Evolutionary conservation across 1,140 invertebrate genomes (phyloP).

Genomic region (Lucilia sericata): DNA sequence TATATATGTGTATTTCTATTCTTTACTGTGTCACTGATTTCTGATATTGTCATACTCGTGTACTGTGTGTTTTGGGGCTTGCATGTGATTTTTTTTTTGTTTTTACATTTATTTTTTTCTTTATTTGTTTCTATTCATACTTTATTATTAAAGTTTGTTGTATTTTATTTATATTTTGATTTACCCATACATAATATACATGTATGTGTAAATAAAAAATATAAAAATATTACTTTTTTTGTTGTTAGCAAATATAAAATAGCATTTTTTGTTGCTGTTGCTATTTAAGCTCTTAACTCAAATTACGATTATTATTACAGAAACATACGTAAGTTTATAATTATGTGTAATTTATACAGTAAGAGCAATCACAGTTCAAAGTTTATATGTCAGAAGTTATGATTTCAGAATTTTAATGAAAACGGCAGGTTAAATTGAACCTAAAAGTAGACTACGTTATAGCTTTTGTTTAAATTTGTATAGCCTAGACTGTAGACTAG

Average conservation of each 20-base stretch:
- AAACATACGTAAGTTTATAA: not conserved
- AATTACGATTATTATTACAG: not conserved
- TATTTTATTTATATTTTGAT: not conserved
- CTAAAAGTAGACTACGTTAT: too few species aligned
- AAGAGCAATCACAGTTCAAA: too few species aligned
- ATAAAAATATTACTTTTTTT: too few species aligned
- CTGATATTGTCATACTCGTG: not conserved
- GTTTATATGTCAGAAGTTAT: too few species aligned
- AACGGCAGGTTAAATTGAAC: too few species aligned
- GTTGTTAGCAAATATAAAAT: not conserved
- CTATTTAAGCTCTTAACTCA: not conserved
- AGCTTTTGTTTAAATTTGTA: too few species aligned
- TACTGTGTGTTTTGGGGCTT: not conserved
- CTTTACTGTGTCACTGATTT: not conserved
- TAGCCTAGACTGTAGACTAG: too few species aligned
- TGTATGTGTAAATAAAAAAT: not conserved
- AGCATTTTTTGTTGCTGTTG: not conserved
- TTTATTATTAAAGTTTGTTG: not conserved
- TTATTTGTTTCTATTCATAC: not conserved
- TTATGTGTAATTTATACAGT: too few species aligned
- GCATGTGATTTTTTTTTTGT: not conserved
- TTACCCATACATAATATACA: not conserved
- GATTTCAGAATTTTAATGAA: too few species aligned
- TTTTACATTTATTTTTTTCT: not conserved
- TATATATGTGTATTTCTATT: not conserved